Evolutionary conservation across 2,113 vertebrate genomes (phyloP).

Genomic region (Meriones unguiculatus): DNA sequence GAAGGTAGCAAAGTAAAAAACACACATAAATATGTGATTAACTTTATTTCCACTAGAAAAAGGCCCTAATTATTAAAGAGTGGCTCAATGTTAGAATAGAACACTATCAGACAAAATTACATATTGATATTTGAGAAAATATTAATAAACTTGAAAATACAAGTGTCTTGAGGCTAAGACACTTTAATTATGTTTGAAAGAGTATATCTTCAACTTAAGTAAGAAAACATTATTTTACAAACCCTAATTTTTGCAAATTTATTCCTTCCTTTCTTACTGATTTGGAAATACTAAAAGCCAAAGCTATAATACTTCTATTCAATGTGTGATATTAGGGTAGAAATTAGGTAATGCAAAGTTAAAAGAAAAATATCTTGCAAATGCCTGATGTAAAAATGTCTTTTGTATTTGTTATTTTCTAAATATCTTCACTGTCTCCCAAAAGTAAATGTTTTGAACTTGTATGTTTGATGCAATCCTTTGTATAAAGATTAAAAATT

Average conservation of each 20-base stretch:
- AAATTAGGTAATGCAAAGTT: background rate
- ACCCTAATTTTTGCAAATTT: background rate
- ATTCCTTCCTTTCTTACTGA: background rate
- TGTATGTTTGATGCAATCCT: background rate
- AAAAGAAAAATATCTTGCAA: background rate
- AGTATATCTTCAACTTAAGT: background rate
- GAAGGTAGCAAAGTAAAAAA: background rate
- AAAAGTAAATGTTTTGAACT: background rate
- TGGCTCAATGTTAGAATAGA: background rate
- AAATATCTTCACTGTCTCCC: background rate
- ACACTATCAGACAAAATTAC: slow-evolving; percentile 34
- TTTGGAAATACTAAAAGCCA: background rate
- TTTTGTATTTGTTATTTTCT: background rate
- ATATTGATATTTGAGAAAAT: slow-evolving; percentile 37
- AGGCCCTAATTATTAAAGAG: background rate
- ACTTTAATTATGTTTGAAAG: background rate
- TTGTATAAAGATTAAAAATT: slow-evolving; percentile 4
- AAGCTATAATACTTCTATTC: background rate
- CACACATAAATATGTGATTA: background rate
- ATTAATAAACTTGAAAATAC: slow-evolving; percentile 21
- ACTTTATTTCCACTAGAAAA: slow-evolving; percentile 22
- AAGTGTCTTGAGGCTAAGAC: background rate
- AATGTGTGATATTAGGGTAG: background rate
- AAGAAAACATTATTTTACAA: background rate
- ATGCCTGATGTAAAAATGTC: background rate